Evolutionary conservation across 2,113 vertebrate genomes (phyloP).

Genomic region (Pheucticus melanocephalus): DNA sequence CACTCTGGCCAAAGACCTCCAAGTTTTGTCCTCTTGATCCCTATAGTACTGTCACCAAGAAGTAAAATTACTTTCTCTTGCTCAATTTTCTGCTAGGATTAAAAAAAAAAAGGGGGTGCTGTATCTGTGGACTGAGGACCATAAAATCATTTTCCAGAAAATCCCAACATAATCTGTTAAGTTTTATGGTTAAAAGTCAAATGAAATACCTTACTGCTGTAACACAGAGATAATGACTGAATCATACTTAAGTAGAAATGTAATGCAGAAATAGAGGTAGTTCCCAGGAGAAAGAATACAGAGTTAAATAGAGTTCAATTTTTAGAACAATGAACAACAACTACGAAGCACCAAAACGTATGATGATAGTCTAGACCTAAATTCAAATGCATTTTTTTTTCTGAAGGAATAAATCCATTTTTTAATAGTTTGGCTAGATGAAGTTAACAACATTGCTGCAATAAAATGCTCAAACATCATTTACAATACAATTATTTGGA

Average conservation of each 20-base stretch:
- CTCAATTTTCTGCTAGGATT: neutral
- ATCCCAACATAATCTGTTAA: neutral
- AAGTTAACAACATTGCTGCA: neutral
- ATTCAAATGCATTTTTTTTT: neutral
- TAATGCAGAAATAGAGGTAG: neutral
- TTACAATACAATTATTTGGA: neutral
- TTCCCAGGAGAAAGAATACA: neutral
- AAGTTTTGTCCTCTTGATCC: neutral
- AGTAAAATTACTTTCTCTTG: neutral
- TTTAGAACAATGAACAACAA: neutral
- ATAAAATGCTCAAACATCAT: neutral
- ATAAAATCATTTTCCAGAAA: constrained; percentile 14
- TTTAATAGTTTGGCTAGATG: neutral
- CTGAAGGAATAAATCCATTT: neutral
- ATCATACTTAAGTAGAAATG: neutral
- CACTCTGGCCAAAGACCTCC: neutral
- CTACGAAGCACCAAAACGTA: neutral
- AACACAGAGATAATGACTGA: neutral
- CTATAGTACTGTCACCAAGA: neutral
- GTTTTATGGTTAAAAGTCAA: neutral
- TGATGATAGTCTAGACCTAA: neutral
- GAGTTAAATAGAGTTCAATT: neutral
- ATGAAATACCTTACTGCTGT: neutral
- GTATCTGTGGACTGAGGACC: neutral
- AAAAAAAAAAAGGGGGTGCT: neutral